Evolutionary conservation across 1,140 invertebrate genomes (phyloP).

Genomic region (Drosophila athabasca): DNA sequence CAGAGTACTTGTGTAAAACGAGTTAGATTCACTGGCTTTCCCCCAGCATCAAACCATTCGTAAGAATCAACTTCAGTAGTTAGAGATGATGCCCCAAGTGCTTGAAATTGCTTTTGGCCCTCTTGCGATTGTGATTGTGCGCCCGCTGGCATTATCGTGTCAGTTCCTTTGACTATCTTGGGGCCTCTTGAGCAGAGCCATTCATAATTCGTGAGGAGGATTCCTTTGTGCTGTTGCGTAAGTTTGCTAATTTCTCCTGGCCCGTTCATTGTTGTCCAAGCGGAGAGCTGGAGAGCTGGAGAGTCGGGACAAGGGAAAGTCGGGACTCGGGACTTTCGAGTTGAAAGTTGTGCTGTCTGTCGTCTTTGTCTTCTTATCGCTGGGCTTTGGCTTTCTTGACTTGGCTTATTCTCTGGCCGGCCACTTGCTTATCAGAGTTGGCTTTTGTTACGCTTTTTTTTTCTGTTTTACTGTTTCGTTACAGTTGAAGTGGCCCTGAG

Average conservation of each 20-base stretch:
- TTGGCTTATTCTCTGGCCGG: constrained; percentile 31
- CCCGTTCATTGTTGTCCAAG: constrained; percentile 44
- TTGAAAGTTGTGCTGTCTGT: constrained; percentile 39
- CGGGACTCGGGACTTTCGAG: constrained; percentile 11
- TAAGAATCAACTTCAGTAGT: constrained; percentile 15
- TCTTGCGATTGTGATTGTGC: constrained; percentile 10
- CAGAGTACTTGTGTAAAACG: neutral
- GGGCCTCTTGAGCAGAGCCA: constrained; percentile 40
- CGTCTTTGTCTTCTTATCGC: constrained; percentile 51
- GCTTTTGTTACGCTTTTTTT: constrained; percentile 34
- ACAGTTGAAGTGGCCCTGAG: constrained; percentile 46
- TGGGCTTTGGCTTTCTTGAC: constrained; percentile 13
- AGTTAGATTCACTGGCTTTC: too few relatives aligned
- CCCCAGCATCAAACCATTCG: constrained; percentile 11
- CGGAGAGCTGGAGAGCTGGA: neutral
- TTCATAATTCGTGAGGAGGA: constrained; percentile 54
- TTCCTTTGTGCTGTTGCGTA: constrained; percentile 26
- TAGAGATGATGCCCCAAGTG: constrained; percentile 18
- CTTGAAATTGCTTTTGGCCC: constrained; percentile 29
- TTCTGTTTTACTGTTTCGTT: constrained; percentile 24
- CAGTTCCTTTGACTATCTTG: constrained; percentile 25
- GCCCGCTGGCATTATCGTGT: too few relatives aligned
- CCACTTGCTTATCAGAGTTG: constrained; percentile 55
- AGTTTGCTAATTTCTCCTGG: constrained; percentile 56
- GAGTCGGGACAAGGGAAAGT: neutral